Base-by-base conservation (phyloP, 1,140 invertebrate genomes). In the Atta texana region DNA sequence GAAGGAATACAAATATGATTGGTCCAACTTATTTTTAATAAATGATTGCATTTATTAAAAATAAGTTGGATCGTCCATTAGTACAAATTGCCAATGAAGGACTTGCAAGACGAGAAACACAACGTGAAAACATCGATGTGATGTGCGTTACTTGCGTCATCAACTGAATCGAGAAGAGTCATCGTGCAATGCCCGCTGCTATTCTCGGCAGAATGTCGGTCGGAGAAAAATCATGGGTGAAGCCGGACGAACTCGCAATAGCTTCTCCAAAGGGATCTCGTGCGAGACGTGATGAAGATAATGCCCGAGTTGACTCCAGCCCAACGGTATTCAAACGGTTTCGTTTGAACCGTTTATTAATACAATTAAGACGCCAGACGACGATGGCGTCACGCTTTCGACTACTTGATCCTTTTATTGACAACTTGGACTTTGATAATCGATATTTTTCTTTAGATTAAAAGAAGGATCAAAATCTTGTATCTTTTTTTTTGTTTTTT, bases 331-430 rank as follows among this genome's bases (percentile, higher is more conserved):
- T 39, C 87, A 88, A 90, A 89, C 16, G 63, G 55, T 31, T 74
- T 64, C 78, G 77, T 86, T 78, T 49, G 71, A 87, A 89, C 31
- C 85, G 71, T 89, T 92, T 88, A 92, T 93, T 86, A 93, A 91
- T 87, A 90, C 88, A 93, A 93, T 93, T 93, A 92, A 93, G 91
- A 90, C 84, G 76, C 84, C 90, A 92, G 93, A 93, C 93, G 88
- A 77, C 63, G 86, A 72, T 82, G 69, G 12, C 89, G 89, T 90
- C 92, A 93, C 89, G 92, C 87, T 75, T 63, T 76, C 78, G 72
- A 63, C 88, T 75, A 61, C 90, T 92, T 91, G 77, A 92, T 89
- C 87, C 89, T 89, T 87, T 91, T 88, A 71, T 64, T 16, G 55
- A 84, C 69, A 74, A 51, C 39, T 74, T 24, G 21, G 34, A 51